Evolutionary conservation across 2,797 vertebrate genomes (phyloP).

Genomic region (Leptodactylus fallax): DNA sequence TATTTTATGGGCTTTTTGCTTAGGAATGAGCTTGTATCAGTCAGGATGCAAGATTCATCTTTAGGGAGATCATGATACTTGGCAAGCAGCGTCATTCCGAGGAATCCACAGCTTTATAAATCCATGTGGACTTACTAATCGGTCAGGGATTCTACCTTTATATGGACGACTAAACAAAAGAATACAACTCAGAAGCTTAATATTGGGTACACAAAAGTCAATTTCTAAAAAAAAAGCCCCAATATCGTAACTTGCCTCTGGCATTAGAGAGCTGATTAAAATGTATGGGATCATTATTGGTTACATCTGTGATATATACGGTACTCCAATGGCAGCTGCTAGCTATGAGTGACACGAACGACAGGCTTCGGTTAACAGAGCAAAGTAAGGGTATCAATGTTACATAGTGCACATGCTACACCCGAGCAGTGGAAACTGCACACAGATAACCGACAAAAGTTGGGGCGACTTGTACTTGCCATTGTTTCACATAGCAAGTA

Average conservation of each 20-base stretch:
- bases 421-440: too few relatives aligned
- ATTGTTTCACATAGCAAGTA: too few relatives aligned
- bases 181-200: not conserved
- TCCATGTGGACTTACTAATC: not conserved
- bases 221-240: not conserved
- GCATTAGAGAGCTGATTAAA: not conserved
- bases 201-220: not conserved
- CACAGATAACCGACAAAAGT: too few relatives aligned
- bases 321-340: too few relatives aligned
- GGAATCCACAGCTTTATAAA: not conserved
- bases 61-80: not conserved
- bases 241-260: not conserved
- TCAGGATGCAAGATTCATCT: not conserved
- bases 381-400: too few relatives aligned
- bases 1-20: not conserved
- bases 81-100: not conserved
- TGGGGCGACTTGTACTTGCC: too few relatives aligned
- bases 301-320: not conserved
- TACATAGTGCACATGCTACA: too few relatives aligned
- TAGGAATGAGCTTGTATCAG: not conserved
- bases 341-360: not conserved
- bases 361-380: not conserved
- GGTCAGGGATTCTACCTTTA: not conserved
- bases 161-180: not conserved
- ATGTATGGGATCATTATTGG: not conserved